These are phyloP conservation scores for Enteromius viviparus DNA, from an alignment of 2,797 vertebrate species.

Conservation along the genomic window DNA sequence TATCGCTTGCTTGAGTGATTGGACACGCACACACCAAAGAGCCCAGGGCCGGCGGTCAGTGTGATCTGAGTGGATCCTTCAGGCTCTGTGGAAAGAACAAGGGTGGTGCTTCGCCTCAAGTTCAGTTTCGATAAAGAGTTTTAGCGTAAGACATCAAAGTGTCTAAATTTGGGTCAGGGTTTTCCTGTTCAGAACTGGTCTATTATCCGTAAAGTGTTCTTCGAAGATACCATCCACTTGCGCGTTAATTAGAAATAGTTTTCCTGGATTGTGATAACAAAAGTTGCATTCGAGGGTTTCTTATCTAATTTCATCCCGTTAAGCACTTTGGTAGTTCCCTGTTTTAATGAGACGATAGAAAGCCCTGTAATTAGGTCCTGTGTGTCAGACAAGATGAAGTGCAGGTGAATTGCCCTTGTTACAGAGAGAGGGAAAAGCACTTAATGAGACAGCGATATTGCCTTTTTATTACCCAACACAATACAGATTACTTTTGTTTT, in stretches of 20 bases:
- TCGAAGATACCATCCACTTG: constrained; percentile 18
- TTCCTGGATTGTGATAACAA: constrained; percentile 44
- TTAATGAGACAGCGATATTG: constrained; percentile 47
- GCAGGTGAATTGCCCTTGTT: constrained; percentile 64
- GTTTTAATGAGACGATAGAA: constrained; percentile 67
- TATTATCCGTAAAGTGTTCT: not conserved
- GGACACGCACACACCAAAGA: constrained; percentile 21
- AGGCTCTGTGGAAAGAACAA: constrained; percentile 11
- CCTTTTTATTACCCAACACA: not conserved
- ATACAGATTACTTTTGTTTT: constrained; percentile 1
- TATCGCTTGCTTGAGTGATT: constrained; percentile 32
- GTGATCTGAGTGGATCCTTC: constrained; percentile 10
- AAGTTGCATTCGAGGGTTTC: constrained; percentile 37
- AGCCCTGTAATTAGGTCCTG: constrained; percentile 73
- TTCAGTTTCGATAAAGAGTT: constrained; percentile 32
- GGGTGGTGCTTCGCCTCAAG: constrained; percentile 29
- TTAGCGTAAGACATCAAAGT: constrained; percentile 43
- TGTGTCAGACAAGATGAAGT: constrained; percentile 64
- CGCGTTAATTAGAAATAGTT: constrained; percentile 43
- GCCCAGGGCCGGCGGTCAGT: constrained; percentile 19
- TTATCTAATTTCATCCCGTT: constrained; percentile 47
- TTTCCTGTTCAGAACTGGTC: constrained; percentile 29
- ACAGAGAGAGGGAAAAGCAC: constrained; percentile 53
- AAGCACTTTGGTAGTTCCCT: constrained; percentile 39
- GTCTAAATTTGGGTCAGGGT: constrained; percentile 31